phyloP scores from a whole-genome alignment of 2,888 invertebrate genomes.

The Platycnemis pennipes region DNA sequence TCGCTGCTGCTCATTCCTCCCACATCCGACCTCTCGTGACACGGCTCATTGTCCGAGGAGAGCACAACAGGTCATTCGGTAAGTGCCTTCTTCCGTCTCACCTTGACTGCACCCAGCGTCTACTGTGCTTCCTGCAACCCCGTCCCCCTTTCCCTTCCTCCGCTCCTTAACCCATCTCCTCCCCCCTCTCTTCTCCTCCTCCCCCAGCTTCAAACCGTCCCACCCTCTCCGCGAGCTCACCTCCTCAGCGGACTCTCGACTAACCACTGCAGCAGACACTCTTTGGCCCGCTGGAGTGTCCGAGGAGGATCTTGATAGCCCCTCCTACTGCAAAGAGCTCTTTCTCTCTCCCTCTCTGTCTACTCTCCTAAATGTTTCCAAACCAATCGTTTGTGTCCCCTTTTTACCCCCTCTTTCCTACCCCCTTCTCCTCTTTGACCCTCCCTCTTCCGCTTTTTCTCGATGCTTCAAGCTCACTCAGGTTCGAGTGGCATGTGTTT shows the following conservation, averaged over 20 bases:
- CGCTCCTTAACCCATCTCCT: not conserved
- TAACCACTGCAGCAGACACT: conserved; percentile 58
- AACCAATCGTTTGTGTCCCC: conserved; percentile 17
- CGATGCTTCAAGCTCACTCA: not conserved
- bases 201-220: not conserved
- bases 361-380: conserved; percentile 37
- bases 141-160: not conserved
- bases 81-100: conserved; percentile 23
- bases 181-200: not conserved
- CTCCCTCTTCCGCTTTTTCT: not conserved
- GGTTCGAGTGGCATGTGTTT: conserved; percentile 12
- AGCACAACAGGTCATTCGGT: conserved; percentile 62
- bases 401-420: not conserved
- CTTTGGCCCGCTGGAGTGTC: conserved; percentile 55
- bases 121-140: not conserved
- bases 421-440: not conserved
- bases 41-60: conserved; percentile 53
- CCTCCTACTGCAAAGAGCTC: conserved; percentile 29
- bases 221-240: not conserved
- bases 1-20: not conserved
- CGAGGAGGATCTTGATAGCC: conserved; percentile 61
- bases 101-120: conserved; percentile 40
- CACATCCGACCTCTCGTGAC: conserved; percentile 19
- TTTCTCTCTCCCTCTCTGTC: not conserved
- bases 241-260: conserved; percentile 13